Conservation (phyloP, 2,113 vertebrate species). For the Apeltes quadracus region DNA sequence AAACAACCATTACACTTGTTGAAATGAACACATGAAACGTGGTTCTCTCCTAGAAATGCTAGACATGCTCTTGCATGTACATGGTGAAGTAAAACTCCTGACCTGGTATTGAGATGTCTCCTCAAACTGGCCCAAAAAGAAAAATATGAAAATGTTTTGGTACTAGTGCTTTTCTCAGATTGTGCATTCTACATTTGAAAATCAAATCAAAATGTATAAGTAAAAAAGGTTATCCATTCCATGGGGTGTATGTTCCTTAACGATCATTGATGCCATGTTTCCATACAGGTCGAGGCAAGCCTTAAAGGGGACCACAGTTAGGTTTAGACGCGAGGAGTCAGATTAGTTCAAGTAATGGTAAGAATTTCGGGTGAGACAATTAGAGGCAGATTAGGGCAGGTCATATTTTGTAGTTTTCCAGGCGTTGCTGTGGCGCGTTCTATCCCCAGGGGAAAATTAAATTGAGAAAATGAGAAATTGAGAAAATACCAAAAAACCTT, state of each 20-base stretch:
- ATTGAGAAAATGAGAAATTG: neutral
- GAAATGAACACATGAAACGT: slow-evolving; percentile 39
- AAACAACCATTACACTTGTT: slow-evolving; percentile 58
- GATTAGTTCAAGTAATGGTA: neutral
- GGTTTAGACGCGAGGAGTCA: neutral
- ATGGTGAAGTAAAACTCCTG: neutral
- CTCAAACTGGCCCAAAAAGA: neutral
- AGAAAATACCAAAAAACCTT: neutral
- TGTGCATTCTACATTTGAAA: neutral
- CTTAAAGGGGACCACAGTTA: neutral
- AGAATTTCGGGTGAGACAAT: neutral
- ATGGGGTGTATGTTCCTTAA: too few relatives aligned
- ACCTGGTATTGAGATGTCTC: slow-evolving; percentile 2
- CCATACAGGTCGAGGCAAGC: neutral
- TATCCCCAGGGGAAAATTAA: neutral
- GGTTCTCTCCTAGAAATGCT: neutral
- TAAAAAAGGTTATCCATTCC: neutral
- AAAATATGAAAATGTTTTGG: neutral
- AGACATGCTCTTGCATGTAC: slow-evolving; percentile 14
- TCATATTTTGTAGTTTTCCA: too few relatives aligned
- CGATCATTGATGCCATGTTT: neutral
- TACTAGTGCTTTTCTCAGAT: neutral
- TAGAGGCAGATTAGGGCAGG: neutral
- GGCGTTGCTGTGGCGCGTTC: too few relatives aligned
- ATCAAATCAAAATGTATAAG: neutral